phyloP scores from a whole-genome alignment of 2,797 vertebrate species.

The Gadopsis bispinosus region DNA sequence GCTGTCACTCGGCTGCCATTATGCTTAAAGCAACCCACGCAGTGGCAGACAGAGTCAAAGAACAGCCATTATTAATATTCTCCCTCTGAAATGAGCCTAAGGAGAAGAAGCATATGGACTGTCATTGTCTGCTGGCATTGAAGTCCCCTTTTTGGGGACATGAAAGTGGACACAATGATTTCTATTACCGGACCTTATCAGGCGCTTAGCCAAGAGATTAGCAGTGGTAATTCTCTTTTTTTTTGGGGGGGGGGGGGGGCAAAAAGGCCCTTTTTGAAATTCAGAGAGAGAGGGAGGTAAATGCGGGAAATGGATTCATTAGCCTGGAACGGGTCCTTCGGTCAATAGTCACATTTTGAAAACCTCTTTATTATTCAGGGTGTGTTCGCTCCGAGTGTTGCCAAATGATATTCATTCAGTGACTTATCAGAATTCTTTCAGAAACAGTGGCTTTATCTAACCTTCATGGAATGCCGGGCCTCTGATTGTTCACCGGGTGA shows the following conservation, averaged over 20 bases:
- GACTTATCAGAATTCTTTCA: constrained; percentile 24
- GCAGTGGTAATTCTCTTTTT: constrained; percentile 59
- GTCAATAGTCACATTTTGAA: constrained; percentile 40
- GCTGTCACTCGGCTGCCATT: constrained; percentile 65
- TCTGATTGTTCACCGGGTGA: constrained; percentile 3
- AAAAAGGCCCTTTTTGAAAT: constrained; percentile 56
- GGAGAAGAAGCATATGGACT: constrained; percentile 36
- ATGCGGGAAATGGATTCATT: constrained; percentile 46
- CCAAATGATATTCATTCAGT: constrained; percentile 5
- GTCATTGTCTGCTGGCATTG: constrained; percentile 49
- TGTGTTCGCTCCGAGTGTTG: not conserved
- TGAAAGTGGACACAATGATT: constrained; percentile 68
- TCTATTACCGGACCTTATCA: constrained; percentile 75
- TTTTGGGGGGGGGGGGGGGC: constrained; percentile 21
- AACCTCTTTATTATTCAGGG: constrained; percentile 8
- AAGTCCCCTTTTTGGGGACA: constrained; percentile 58
- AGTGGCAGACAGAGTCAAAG: constrained; percentile 56
- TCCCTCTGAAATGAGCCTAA: constrained; percentile 58
- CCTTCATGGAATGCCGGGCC: not conserved
- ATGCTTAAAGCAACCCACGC: constrained; percentile 62
- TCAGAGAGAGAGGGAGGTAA: constrained; percentile 19
- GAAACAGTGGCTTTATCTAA: constrained; percentile 10
- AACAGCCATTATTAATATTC: constrained; percentile 65
- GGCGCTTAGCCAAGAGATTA: constrained; percentile 66
- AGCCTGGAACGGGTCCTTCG: constrained; percentile 31